Evolutionary conservation across 2,113 vertebrate genomes (phyloP), one percentile per base, ranked within the genome.

Genomic region (Hippocampus abdominalis): DNA sequence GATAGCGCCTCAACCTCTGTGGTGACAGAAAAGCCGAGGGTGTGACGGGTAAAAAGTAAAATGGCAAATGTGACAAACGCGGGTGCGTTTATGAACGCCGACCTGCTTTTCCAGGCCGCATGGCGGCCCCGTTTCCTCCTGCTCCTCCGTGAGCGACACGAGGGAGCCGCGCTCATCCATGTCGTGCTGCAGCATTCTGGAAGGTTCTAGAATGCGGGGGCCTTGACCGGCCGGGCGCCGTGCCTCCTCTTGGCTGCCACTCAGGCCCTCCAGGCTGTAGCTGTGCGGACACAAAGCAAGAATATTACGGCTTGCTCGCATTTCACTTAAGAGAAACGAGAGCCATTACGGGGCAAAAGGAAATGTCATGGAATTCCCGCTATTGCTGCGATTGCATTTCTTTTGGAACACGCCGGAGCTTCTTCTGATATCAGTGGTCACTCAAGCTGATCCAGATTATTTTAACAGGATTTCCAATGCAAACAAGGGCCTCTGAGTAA

Each of bases 241-340:
- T 56, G 85, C 92, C 72, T 86, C 92, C 12, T 91, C 88, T 21
- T 89, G 78, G 46, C 76, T 92, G 29, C 91, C 94, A 6, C 92
- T 87, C 74, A 99, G 92, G 51, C 95, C 96, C 92, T 99, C 97
- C 18, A 99, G 82, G 84, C 97, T 99, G 92, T 95, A 98, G 93
- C 96, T 98, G 80, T 81, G 87, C 13, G 5, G 6, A 75, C 80
- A 11, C 56, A 66, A 73, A n/a, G 10, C 64, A 75, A 0, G 13
- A 59, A 32, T 7, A 60, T 60, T 18, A 60, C 57, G 15, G 5
- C 57, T 6, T 59, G 27, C 2, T 8, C 5, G 18, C 27, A 36
- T 18, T 32, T 60, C 15, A 60, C 9, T n/a, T 2, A 9, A 51
- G 6, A 21, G 49, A 57, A 57, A 57, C 8, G 53, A 11, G 3